Percentiles rank a stretch among this genome's conserved stretches.
Conservation (phyloP, 2,888 invertebrate species). For the Cosmia pyralina region DNA sequence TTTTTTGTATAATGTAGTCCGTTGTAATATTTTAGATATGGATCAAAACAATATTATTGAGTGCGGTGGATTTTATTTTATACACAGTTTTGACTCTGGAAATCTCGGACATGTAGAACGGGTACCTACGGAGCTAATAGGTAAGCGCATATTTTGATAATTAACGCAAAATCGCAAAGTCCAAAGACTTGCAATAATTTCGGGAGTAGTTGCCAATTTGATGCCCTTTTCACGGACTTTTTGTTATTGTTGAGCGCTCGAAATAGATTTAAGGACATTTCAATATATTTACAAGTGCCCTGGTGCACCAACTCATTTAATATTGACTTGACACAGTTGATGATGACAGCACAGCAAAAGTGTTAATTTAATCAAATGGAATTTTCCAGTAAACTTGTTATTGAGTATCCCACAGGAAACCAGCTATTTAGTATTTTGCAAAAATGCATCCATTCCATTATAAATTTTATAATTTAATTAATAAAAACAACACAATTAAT, state of each 20-base stretch:
- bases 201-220: conserved; percentile 69
- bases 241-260: conserved; percentile 45
- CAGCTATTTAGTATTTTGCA: background rate
- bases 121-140: conserved; percentile 90
- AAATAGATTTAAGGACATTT: conserved; percentile 60
- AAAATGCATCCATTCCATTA: background rate
- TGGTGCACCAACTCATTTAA: conserved; percentile 41
- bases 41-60: conserved; percentile 88
- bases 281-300: conserved; percentile 29
- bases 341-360: conserved; percentile 47
- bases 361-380: conserved; percentile 41
- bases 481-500: background rate
- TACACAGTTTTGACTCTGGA: conserved; percentile 97
- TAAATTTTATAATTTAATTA: too few species aligned
- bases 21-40: conserved; percentile 81
- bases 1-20: conserved; percentile 87
- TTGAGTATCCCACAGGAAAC: background rate
- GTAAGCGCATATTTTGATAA: conserved; percentile 78
- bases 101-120: conserved; percentile 96
- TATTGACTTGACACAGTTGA: conserved; percentile 56
- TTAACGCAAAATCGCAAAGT: conserved; percentile 65
- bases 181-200: conserved; percentile 64
- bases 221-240: conserved; percentile 68
- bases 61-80: conserved; percentile 94
- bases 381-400: conserved; percentile 41